Evolutionary conservation across 2,797 vertebrate genomes (phyloP).

Genomic region (Ciconia nigra): DNA sequence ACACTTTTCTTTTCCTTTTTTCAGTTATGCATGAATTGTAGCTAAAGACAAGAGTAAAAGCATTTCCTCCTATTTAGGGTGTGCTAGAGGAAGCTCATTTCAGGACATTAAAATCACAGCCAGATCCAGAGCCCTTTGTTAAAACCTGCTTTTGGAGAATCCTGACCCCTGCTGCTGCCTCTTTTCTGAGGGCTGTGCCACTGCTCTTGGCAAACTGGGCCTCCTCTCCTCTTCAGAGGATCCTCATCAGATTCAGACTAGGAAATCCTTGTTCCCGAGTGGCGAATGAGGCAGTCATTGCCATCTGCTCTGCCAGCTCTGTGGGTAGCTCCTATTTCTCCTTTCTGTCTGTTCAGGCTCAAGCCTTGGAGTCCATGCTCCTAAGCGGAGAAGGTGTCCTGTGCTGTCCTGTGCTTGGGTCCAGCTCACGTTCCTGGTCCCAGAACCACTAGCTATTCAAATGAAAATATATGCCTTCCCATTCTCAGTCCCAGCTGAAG

Average conservation of each 20-base stretch:
- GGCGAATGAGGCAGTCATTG: not conserved
- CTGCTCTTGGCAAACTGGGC: not conserved
- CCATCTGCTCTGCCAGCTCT: not conserved
- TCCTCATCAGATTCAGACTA: not conserved
- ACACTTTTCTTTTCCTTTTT: not conserved
- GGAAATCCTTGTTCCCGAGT: not conserved
- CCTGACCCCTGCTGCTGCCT: conserved; percentile 10
- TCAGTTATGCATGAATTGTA: not conserved
- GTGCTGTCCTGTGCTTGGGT: not conserved
- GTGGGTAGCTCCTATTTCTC: not conserved
- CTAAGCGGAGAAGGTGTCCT: not conserved
- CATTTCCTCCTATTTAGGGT: not conserved
- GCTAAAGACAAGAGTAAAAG: not conserved
- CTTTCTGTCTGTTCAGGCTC: not conserved
- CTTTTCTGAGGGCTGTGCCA: not conserved
- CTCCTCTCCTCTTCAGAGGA: not conserved
- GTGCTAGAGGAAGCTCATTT: not conserved
- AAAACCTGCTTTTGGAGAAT: conserved; percentile 4
- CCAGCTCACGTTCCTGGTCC: not conserved
- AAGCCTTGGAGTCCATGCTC: not conserved
- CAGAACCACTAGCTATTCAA: not conserved
- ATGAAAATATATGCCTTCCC: not conserved
- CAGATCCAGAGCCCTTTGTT: not conserved
- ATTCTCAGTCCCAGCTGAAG: not conserved
- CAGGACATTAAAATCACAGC: not conserved